Conservation (phyloP, 2,113 vertebrate genomes). For the Prolemur simus region DNA sequence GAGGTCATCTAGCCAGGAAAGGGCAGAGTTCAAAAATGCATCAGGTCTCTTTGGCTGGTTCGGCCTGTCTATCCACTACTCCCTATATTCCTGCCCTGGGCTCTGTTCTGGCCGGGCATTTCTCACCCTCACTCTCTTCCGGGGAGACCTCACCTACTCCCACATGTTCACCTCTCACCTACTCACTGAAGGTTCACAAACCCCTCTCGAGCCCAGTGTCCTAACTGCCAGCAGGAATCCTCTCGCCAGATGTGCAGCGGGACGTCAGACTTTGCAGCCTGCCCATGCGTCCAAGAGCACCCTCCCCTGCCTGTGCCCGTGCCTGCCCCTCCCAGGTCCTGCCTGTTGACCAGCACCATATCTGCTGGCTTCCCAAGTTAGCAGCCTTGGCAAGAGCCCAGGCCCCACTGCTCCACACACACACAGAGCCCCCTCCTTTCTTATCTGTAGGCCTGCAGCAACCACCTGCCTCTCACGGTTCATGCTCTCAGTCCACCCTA, state of each 20-base stretch:
- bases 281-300: fast-evolving
- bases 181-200: not conserved
- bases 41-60: not conserved
- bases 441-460: not conserved
- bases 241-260: not conserved
- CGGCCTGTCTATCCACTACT: not conserved
- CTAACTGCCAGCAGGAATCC: not conserved
- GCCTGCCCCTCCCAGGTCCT: not conserved
- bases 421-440: not conserved
- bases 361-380: not conserved
- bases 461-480: not conserved
- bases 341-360: not conserved
- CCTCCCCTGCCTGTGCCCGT: not conserved
- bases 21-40: not conserved
- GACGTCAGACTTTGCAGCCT: not conserved
- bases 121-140: not conserved
- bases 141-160: not conserved
- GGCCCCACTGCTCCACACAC: not conserved
- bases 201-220: not conserved
- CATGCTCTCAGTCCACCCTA: not conserved
- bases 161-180: not conserved
- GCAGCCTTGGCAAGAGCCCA: not conserved
- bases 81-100: not conserved
- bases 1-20: not conserved
- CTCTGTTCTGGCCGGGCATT: not conserved